Evolutionary conservation across 1,140 invertebrate genomes (phyloP), one percentile per base, ranked within the genome.

Genomic region (Solenopsis invicta): DNA sequence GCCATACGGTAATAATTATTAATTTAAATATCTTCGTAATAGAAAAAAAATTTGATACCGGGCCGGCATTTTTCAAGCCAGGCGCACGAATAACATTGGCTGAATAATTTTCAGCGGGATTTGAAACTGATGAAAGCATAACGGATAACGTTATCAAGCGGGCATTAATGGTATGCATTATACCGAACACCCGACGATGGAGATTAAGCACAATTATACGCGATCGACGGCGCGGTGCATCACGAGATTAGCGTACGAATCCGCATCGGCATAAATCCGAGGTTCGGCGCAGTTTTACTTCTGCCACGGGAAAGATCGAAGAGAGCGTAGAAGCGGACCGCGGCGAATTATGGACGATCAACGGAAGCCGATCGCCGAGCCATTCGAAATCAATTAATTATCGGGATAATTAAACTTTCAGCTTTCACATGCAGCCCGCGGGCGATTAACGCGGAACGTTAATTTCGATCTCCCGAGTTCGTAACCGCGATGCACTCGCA

Each of bases 371-470:
- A 85, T 85, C 81, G 86, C 90, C 90, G 88, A 76, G 82, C 88
- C 91, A 91, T 92, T 93, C 89, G 91, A 92, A 93, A 93, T 94
- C 91, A 92, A 93, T 94, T 94, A 94, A 94, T 93, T 93, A 93
- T 92, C 89, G 82, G 89, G 90, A 91, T 93, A 91, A 94, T 93
- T 91, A 92, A 94, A 92, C 91, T 93, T 93, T 93, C 91, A 91
- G 90, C 89, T 90, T 90, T 89, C 92, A 88, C 64, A 86, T 91
- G 89, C 87, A 74, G 87, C 92, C 88, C 67, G 90, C 90, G 90
- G 90, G 89, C 89, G 91, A 92, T 94, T 92, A 93, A 91, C 90
- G 85, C 88, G 88, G 82, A 91, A 84, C 80, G 80, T 84, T 87
- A 75, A 72, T 87, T 77, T 92, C 91, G 61, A 84, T 84, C 69